Evolutionary conservation across 2,888 invertebrate genomes (phyloP), one percentile per base, ranked within the genome.

Genomic region (Gandaritis pyraliata): DNA sequence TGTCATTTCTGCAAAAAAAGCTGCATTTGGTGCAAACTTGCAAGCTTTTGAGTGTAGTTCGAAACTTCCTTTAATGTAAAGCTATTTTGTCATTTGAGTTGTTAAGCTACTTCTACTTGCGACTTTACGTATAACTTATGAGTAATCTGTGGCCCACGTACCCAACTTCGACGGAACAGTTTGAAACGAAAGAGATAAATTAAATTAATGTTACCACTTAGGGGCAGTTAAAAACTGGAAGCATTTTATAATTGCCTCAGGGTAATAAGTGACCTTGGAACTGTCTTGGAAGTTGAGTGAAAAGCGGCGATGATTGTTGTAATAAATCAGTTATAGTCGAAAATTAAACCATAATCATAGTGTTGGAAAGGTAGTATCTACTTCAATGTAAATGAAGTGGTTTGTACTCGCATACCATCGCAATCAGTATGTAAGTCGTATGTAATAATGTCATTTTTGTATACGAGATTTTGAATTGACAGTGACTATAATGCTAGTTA

Each of bases 151-250:
- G 50, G 61, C 61, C 67, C 70, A 75, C 74, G 71, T 65, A 59
- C 59, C 59, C 30, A 66, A 71, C 75, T 70, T 73, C 66, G 66
- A 72, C 64, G 52, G 73, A 78, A 75, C 75, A 75, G 76, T 76
- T 75, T 76, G 70, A 69, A 70, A 71, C 73, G 71, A 82, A 78
- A 71, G 72, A 76, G 76, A 81, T 78, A 82, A 83, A 81, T 82
- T 79, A 70, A 81, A 82, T 84, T 81, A 82, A 78, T 77, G 70
- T 74, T 68, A 70, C 69, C 70, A 72, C 72, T 71, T 66, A 75
- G 62, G 61, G 61, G 63, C 66, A 68, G 67, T 71, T 69, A 67
- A 69, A 66, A 67, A 64, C 58, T 65, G 54, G 59, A 58, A 69
- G 66, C 65, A 67, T 68, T 68, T 68, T 66, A 64, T 69, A 68